Percentiles rank a stretch among this genome's conserved stretches.
These are phyloP conservation scores for Mobula hypostoma DNA, from an alignment of 2,113 vertebrate species.

Conservation along the genomic window DNA sequence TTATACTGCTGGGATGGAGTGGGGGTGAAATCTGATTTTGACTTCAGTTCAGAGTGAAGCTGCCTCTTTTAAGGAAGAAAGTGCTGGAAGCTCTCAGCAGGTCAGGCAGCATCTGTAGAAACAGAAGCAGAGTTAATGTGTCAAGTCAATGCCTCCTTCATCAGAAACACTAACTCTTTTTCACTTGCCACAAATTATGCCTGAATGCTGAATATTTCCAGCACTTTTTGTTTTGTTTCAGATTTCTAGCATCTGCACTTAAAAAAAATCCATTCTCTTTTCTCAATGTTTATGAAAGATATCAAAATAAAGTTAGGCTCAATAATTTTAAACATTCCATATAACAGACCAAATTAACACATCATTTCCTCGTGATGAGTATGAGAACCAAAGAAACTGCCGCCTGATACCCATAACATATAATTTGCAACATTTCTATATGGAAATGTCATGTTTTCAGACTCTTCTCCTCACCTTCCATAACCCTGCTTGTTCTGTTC, in stretches of 20 bases:
- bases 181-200: no score
- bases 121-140: no score
- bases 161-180: no score
- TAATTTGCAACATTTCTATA: background rate
- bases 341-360: background rate
- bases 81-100: no score
- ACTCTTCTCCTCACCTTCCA: no score
- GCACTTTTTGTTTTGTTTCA: no score
- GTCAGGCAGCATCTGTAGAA: no score
- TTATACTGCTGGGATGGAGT: background rate
- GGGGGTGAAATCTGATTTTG: background rate
- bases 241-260: no score
- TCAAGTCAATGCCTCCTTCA: no score
- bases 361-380: background rate
- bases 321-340: background rate
- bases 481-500: background rate
- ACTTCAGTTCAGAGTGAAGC: background rate
- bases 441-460: background rate
- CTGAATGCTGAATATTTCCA: no score
- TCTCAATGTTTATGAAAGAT: no score
- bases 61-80: background rate
- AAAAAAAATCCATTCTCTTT: no score
- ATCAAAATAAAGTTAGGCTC: background rate
- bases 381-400: background rate
- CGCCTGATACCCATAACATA: background rate